These are phyloP conservation scores for Conus ventricosus DNA, from an alignment of 1,140 invertebrate species.

Conservation along the genomic window DNA sequence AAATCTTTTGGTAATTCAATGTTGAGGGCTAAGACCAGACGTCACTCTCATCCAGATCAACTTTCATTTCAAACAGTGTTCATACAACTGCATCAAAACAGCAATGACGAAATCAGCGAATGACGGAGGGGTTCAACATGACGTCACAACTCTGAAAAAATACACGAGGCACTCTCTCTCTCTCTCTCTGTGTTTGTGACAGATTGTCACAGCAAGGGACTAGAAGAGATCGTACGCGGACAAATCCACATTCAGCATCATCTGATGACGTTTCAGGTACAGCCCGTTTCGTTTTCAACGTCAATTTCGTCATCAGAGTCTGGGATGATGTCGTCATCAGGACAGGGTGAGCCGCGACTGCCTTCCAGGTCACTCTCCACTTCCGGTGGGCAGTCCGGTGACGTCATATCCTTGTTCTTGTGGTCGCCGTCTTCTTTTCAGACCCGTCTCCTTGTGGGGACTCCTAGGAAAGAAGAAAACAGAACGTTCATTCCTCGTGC, in stretches of 20 bases:
- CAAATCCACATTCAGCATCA: not conserved
- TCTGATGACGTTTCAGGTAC: conserved; percentile 22
- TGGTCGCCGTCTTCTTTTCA: conserved; percentile 44
- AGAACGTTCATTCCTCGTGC: not conserved
- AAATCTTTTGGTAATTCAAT: too few species aligned
- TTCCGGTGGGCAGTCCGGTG: conserved; percentile 55
- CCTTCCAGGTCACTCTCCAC: conserved; percentile 54
- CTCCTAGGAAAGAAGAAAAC: conserved; percentile 45
- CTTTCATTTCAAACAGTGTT: too few species aligned
- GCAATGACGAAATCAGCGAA: too few species aligned
- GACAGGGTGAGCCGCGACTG: conserved; percentile 1
- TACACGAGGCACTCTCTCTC: too few species aligned
- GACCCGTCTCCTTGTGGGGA: conserved; percentile 57
- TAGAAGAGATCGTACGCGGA: too few species aligned
- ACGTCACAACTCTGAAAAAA: too few species aligned
- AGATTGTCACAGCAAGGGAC: too few species aligned
- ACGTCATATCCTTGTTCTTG: conserved; percentile 50
- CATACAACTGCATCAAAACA: too few species aligned
- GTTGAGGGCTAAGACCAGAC: too few species aligned
- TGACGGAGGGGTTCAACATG: too few species aligned
- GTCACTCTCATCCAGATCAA: too few species aligned
- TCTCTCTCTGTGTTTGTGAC: too few species aligned
- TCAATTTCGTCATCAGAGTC: conserved; percentile 63
- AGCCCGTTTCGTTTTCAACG: conserved; percentile 51
- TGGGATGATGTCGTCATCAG: conserved; percentile 54